These are phyloP conservation scores for Burhinus oedicnemus DNA, from an alignment of 2,113 vertebrate species.

Conservation along the genomic window DNA sequence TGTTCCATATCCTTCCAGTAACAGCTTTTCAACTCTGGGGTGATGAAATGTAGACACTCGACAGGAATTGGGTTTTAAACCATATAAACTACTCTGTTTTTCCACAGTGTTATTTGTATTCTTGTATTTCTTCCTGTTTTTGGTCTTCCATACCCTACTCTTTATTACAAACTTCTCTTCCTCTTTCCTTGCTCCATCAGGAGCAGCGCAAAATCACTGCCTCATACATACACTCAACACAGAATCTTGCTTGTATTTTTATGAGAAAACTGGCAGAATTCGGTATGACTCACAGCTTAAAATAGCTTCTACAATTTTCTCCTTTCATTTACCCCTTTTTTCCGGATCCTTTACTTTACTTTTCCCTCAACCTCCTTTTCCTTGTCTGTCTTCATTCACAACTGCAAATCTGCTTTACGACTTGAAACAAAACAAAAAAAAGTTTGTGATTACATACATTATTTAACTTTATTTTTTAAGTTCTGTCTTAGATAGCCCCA, in stretches of 20 bases:
- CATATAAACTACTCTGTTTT: neutral
- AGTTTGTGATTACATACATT: neutral
- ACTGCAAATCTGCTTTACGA: neutral
- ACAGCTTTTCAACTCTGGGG: neutral
- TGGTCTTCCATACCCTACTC: neutral
- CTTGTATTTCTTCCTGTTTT: neutral
- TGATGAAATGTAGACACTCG: neutral
- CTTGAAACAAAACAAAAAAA: neutral
- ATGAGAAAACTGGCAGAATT: neutral
- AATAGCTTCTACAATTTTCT: neutral
- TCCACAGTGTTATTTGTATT: neutral
- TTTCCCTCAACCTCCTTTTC: neutral
- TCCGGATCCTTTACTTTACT: neutral
- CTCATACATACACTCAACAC: neutral
- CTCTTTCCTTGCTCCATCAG: neutral
- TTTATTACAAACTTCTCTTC: neutral
- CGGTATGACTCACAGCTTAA: rapidly evolving
- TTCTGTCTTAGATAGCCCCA: neutral
- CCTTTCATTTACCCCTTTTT: neutral
- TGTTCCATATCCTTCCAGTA: neutral
- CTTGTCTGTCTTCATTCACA: neutral
- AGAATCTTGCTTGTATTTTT: neutral
- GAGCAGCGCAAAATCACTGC: neutral
- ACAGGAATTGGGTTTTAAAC: neutral
- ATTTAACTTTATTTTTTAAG: neutral